phyloP scores from a whole-genome alignment of 2,888 invertebrate species.

The Lysandra coridon region DNA sequence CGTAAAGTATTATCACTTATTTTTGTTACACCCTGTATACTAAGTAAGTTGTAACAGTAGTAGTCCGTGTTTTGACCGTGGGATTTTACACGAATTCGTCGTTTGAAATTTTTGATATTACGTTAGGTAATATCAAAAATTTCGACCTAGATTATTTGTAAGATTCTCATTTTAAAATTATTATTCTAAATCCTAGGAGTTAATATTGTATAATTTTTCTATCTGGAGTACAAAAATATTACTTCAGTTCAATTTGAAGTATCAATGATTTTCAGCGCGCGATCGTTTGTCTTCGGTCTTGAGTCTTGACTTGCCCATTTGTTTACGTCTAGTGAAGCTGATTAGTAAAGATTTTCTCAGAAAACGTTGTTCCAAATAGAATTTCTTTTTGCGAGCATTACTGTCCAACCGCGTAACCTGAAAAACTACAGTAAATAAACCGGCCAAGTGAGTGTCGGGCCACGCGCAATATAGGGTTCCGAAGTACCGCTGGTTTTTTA shows the following conservation, averaged over 20 bases:
- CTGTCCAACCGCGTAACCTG: neutral
- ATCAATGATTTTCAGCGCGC: neutral
- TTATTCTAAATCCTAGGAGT: neutral
- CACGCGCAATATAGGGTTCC: no score
- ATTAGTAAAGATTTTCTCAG: neutral
- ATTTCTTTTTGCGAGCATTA: conserved; percentile 17
- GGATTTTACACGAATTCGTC: no score
- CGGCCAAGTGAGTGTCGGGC: no score
- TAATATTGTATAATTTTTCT: neutral
- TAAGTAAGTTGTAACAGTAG: no score
- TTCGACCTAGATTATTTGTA: no score
- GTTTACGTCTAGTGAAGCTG: conserved; percentile 15
- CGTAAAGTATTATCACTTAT: no score
- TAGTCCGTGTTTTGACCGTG: no score
- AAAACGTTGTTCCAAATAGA: neutral
- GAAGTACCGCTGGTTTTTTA: no score
- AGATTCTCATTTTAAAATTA: neutral
- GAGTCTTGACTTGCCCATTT: neutral
- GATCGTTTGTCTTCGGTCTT: neutral
- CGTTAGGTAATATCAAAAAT: no score
- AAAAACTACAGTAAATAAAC: neutral
- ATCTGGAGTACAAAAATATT: neutral
- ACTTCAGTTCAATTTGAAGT: neutral
- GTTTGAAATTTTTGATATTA: no score
- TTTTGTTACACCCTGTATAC: no score